Percentiles rank a stretch among this genome's conserved stretches.
Evolutionary conservation across 2,888 invertebrate species (phyloP).

Genomic region (Myathropa florea): DNA sequence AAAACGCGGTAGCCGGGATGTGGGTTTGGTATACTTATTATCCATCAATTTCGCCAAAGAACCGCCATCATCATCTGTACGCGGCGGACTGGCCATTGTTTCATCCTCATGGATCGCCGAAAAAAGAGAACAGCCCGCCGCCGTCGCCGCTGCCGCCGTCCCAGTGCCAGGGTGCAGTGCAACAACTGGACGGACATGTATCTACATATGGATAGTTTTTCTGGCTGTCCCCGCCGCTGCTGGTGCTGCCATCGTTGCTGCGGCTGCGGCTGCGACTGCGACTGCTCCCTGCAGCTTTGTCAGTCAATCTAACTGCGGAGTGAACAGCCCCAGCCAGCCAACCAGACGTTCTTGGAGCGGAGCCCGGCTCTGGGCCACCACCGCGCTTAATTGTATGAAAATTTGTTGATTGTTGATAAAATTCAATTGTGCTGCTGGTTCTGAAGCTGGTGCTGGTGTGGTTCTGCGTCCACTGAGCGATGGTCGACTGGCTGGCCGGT

Average conservation of each 20-base stretch:
- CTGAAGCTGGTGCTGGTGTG: constrained; percentile 1
- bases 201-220: constrained; percentile 69
- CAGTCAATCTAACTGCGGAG: constrained; percentile 63
- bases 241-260: background rate
- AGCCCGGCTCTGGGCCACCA: constrained; percentile 62
- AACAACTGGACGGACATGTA: constrained; percentile 52
- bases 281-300: constrained; percentile 59
- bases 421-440: constrained; percentile 71
- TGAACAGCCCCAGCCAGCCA: constrained; percentile 47
- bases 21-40: constrained; percentile 65
- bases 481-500: constrained; percentile 63
- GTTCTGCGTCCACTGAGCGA: constrained; percentile 21
- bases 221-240: constrained; percentile 33
- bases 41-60: constrained; percentile 67
- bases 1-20: constrained; percentile 59
- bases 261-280: background rate
- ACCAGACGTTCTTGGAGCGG: constrained; percentile 50
- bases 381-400: constrained; percentile 74
- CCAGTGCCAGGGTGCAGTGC: constrained; percentile 26
- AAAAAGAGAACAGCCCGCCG: constrained; percentile 8
- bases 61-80: constrained; percentile 59
- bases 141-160: constrained; percentile 4
- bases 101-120: constrained; percentile 46
- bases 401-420: constrained; percentile 75
- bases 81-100: constrained; percentile 55